These are phyloP conservation scores for Cremastinae sp. DNA, from an alignment of 2,888 invertebrate genomes.

Conservation along the genomic window DNA sequence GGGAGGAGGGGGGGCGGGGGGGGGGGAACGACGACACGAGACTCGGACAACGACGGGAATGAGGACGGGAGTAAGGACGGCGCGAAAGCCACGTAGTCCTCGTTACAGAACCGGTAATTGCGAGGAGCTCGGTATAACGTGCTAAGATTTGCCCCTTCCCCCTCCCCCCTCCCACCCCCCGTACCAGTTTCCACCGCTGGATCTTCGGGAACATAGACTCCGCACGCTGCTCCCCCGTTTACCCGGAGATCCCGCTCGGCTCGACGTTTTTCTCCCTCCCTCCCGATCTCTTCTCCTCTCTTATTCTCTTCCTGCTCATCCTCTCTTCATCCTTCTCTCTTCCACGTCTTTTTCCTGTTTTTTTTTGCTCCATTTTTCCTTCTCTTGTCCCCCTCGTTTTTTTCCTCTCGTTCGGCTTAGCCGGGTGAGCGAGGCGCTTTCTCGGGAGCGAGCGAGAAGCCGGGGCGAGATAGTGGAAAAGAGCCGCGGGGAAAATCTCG, in stretches of 20 bases:
- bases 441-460: conserved; percentile 36
- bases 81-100: conserved; percentile 64
- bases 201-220: conserved; percentile 48
- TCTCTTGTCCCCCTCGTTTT: conserved; percentile 4
- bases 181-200: not conserved
- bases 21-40: not conserved
- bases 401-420: conserved; percentile 26
- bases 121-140: conserved; percentile 70
- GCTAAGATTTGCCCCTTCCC: conserved; percentile 68
- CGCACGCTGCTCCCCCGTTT: conserved; percentile 34
- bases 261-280: not conserved
- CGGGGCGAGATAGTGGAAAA: conserved; percentile 38
- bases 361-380: conserved; percentile 11
- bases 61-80: conserved; percentile 15
- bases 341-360: conserved; percentile 1
- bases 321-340: no score
- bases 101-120: conserved; percentile 77
- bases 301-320: not conserved
- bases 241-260: not conserved
- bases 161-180: no score
- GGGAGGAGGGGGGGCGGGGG: not conserved
- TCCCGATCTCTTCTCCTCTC: conserved; percentile 16
- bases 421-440: conserved; percentile 42
- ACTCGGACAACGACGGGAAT: conserved; percentile 15
- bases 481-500: conserved; percentile 61